Base-by-base conservation (phyloP, 2,888 invertebrate genomes). In the Eurytoma californica region DNA sequence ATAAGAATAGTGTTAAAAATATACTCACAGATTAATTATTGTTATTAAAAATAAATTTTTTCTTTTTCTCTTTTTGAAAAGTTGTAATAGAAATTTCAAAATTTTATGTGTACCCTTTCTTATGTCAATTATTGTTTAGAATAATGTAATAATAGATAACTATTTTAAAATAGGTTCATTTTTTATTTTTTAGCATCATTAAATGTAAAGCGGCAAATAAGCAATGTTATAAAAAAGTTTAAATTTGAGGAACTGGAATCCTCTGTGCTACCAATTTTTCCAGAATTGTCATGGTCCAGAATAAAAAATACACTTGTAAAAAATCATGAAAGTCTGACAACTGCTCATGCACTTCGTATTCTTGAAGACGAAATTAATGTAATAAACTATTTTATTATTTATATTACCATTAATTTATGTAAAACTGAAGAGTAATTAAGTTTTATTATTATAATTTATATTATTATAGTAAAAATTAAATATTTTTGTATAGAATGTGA, bases 221-320 rank as follows among this genome's bases (percentile, higher is more conserved):
- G 39, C 5, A 53, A 20, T 1, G 13, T 72, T 18, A 72, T 81
- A 51, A 81, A 77, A 63, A 73, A 75, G 76, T 89, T 89, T 60
- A 87, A 86, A 70, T 88, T 89, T 69, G 86, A 87, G 24, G 89
- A 89, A 80, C 78, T 88, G 18, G 87, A 89, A 66, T 66, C 69
- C 4, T 79, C 83, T 3, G 86, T 89, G 3, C 51, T 87, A 16
- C 87, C 87, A 5, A 63, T 60, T 80, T 89, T 89, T 67, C 88
- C 88, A 1, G 89, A 89, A 78, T 70, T 85, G 47, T 83, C 86
- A 5, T 89, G 89, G 89, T 53, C 55, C 3, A 47, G 72, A 5
- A 55, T 89, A 28, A 85, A 78, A 79, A 78, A 80, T 3, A 76
- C 82, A 18, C 84, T 89, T n/a, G 68, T 88, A 3, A 84, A 84